Evolutionary conservation across 1,140 invertebrate genomes (phyloP).

Genomic region (Probaryconus sp.): DNA sequence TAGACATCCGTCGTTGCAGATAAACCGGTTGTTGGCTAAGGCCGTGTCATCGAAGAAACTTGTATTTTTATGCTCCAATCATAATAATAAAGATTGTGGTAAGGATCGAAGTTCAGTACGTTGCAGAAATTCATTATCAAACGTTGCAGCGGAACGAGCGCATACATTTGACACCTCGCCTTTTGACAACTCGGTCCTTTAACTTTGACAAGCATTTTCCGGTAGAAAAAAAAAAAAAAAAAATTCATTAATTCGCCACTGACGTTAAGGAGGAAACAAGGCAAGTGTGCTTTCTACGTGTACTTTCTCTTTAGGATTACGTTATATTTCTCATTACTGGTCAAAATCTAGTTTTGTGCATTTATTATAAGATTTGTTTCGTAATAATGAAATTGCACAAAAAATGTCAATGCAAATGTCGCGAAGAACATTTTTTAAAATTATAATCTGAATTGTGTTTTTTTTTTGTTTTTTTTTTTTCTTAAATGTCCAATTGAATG

Average conservation of each 20-base stretch:
- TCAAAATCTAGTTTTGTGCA: constrained; percentile 8
- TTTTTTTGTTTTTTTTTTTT: no score
- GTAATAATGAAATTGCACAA: constrained; percentile 9
- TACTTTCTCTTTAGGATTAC: constrained; percentile 20
- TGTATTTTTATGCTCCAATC: constrained; percentile 34
- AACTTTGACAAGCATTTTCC: no score
- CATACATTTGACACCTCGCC: constrained; percentile 1
- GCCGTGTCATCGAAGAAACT: constrained; percentile 15
- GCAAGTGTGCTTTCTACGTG: constrained; percentile 28
- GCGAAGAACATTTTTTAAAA: no score
- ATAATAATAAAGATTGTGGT: constrained; percentile 45
- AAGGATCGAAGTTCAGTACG: constrained; percentile 47
- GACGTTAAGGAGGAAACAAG: constrained; percentile 8
- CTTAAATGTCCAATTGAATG: no score
- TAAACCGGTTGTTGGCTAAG: constrained; percentile 22
- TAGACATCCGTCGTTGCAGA: constrained; percentile 32
- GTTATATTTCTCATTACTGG: background rate
- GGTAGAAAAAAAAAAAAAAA: no score
- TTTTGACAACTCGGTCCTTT: constrained; percentile 6
- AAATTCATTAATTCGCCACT: constrained; percentile 20
- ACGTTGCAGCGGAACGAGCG: background rate
- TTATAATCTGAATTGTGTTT: no score
- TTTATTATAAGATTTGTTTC: constrained; percentile 2
- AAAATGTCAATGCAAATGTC: constrained; percentile 2
- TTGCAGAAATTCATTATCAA: constrained; percentile 34